Percentiles rank a stretch among this genome's conserved stretches.
phyloP scores from a whole-genome alignment of 1,140 invertebrate species.

The Drosophila neocordata region DNA sequence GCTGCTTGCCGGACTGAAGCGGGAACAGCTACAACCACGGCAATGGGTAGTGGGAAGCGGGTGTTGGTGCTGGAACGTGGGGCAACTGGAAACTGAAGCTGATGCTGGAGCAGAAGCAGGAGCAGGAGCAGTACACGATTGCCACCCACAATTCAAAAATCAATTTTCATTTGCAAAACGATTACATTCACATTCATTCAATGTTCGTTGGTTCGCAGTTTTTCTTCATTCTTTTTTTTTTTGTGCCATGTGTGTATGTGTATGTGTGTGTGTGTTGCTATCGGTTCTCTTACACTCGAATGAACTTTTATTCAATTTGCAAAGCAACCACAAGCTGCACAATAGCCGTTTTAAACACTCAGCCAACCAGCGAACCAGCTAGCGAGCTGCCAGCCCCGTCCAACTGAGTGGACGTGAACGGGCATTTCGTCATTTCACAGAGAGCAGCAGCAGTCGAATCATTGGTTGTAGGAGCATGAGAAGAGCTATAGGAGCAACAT shows the following conservation, averaged over 20 bases:
- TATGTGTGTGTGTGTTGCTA: slow-evolving; percentile 57
- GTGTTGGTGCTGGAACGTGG: slow-evolving; percentile 5
- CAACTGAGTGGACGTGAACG: slow-evolving; percentile 36
- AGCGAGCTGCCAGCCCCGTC: slow-evolving; percentile 41
- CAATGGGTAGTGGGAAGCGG: not conserved
- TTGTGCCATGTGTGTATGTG: slow-evolving; percentile 42
- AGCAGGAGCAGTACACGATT: slow-evolving; percentile 2
- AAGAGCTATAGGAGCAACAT: slow-evolving; percentile 6
- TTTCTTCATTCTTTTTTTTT: slow-evolving; percentile 29
- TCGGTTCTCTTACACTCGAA: slow-evolving; percentile 80
- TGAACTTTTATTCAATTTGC: slow-evolving; percentile 82
- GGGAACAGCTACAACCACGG: not conserved
- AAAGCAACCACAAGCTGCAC: slow-evolving; percentile 80
- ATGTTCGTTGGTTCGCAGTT: slow-evolving; percentile 72
- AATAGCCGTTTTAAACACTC: slow-evolving; percentile 81
- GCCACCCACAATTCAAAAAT: slow-evolving; percentile 79
- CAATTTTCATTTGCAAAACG: slow-evolving; percentile 82
- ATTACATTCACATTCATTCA: slow-evolving; percentile 81
- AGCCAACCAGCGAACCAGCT: slow-evolving; percentile 64
- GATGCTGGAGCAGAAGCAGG: not conserved
- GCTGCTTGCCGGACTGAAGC: slow-evolving; percentile 15
- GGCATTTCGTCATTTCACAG: slow-evolving; percentile 70
- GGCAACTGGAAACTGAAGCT: slow-evolving; percentile 6
- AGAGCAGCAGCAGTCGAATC: not conserved
- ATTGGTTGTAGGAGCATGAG: not conserved